Evolutionary conservation across 2,113 vertebrate genomes (phyloP), one percentile per base, ranked within the genome.

Genomic region (Lasiurus cinereus): DNA sequence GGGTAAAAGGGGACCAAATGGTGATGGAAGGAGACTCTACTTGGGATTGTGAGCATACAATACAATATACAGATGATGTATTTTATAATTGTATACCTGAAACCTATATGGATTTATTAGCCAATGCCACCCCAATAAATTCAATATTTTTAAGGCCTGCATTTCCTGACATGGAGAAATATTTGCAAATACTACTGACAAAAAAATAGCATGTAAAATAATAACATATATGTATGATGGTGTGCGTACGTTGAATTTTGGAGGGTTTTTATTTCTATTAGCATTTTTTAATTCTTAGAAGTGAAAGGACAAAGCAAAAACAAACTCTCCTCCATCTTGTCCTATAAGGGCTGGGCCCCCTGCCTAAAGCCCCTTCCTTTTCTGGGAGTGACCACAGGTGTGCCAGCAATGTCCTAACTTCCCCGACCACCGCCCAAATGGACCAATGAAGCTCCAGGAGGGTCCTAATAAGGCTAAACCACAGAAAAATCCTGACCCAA

Each of bases 101-200:
- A 29, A 48, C 72, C 24, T 29, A 15, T 16, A 48, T 18, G 29
- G 46, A 24, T 46, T 46, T 43, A 43, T 73, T 73, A 74, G 46
- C 14, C 43, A 74, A 29, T 74, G 72, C 46, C 36, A 74, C 43
- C 72, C 24, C 72, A 74, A 74, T 27, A 73, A 72, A 29, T 46
- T 46, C 39, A 74, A 72, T 72, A 22, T 56, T 56, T 56, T 54
- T 73, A 67, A 91, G 48, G 80, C 1, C 83, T 67, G 1, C 43
- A 91, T 91, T 83, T 76, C 43, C 46, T 56, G 36, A 88, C n/a
- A 62, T 9, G 3, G 54, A 79, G 79, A 95, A 95, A 85, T 85
- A 90, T 29, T 9, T 86, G 39, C 67, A 90, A 90, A 48, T 48
- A 93, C 22, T 64, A 31, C 0, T 77, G n/a, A 69, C 59, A 5